A percentile compares a stretch with the other conserved stretches of the same genome.
These are phyloP conservation scores for Mycteria americana DNA, from an alignment of 2,797 vertebrate species.

Conservation along the genomic window DNA sequence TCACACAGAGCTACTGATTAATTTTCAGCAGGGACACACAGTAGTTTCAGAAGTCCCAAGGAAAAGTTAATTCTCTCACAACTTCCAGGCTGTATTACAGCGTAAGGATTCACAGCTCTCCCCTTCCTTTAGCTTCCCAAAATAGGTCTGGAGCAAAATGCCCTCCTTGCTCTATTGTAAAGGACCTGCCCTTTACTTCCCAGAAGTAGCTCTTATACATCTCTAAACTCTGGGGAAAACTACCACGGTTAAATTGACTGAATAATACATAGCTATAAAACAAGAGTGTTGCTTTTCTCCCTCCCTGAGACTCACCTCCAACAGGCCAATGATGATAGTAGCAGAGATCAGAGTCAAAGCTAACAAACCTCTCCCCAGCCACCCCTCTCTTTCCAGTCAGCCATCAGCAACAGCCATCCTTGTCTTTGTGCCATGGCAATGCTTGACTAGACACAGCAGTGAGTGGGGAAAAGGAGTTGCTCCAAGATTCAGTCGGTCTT, in stretches of 20 bases:
- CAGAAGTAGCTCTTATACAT: background rate
- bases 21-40: background rate
- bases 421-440: background rate
- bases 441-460: background rate
- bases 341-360: background rate
- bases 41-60: background rate
- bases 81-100: background rate
- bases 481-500: background rate
- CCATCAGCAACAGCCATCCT: background rate
- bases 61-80: background rate
- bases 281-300: background rate
- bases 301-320: background rate
- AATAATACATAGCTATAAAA: background rate
- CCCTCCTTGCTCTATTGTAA: background rate
- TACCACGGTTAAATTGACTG: background rate
- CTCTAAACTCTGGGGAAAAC: background rate
- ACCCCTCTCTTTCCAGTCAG: background rate
- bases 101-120: background rate
- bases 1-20: background rate
- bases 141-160: background rate
- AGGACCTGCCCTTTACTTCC: background rate
- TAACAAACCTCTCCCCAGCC: background rate
- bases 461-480: fast-evolving
- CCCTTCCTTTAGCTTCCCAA: background rate
- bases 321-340: background rate